A percentile compares a stretch with the other conserved stretches of the same genome.
Conservation (phyloP, 2,797 vertebrate species). For the Acestrorhynchus altus region DNA sequence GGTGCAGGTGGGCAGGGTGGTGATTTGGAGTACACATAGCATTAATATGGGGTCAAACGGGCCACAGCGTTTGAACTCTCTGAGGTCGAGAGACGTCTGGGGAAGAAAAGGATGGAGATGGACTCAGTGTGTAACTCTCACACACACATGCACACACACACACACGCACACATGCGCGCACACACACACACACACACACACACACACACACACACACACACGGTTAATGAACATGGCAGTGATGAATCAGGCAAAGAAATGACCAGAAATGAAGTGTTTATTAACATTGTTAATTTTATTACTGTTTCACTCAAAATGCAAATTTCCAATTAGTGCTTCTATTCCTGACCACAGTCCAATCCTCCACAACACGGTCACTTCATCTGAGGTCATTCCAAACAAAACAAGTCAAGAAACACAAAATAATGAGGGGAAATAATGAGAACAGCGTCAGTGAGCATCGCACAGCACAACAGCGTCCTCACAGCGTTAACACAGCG, state of each 20-base stretch:
- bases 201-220: conserved; percentile 55
- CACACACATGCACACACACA: conserved; percentile 48
- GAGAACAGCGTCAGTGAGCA: neutral
- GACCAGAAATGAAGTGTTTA: conserved; percentile 61
- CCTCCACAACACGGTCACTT: conserved; percentile 37
- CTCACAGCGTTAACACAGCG: neutral
- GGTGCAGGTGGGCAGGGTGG: conserved; percentile 51
- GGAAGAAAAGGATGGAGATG: conserved; percentile 84
- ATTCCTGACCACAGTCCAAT: neutral
- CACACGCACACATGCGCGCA: conserved; percentile 63
- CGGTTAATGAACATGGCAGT: conserved; percentile 71
- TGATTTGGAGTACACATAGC: conserved; percentile 93
- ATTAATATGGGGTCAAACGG: conserved; percentile 99
- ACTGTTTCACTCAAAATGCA: neutral
- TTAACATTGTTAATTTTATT: neutral
- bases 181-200: conserved; percentile 65
- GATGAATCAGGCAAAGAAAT: conserved; percentile 65
- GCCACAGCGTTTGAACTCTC: conserved; percentile 99
- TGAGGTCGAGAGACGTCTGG: conserved; percentile 98
- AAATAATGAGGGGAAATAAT: conserved; percentile 3
- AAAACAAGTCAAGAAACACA: conserved; percentile 49
- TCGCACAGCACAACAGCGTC: neutral
- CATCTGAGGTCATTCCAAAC: conserved; percentile 71
- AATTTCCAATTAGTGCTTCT: neutral
- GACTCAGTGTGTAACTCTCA: conserved; percentile 68